These are phyloP conservation scores for Erpornis zantholeuca DNA, from an alignment of 2,113 vertebrate genomes.

Conservation along the genomic window DNA sequence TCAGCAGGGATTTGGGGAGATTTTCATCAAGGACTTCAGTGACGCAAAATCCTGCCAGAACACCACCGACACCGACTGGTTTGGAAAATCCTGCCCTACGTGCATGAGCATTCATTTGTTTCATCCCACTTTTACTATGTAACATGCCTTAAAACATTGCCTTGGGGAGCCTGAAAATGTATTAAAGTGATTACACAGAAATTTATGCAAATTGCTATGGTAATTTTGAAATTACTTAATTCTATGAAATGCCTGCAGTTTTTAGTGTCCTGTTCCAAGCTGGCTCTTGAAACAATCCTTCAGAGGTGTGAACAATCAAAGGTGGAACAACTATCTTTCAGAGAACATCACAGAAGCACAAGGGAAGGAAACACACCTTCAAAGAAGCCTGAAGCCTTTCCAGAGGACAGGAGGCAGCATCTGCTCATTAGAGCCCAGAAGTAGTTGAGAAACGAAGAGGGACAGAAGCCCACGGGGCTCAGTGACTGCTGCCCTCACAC, in stretches of 20 bases:
- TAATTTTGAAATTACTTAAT: constrained; percentile 32
- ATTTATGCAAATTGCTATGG: constrained; percentile 12
- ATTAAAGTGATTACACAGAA: constrained; percentile 5
- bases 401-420: not conserved
- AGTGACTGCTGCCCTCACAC: not conserved
- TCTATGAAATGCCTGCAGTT: not conserved
- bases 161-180: constrained; percentile 1
- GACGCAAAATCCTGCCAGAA: not conserved
- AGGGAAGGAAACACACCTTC: not conserved
- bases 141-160: constrained; percentile 35
- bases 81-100: not conserved
- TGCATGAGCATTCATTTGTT: not conserved
- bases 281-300: not conserved
- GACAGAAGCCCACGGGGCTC: not conserved
- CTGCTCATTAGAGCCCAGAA: not conserved
- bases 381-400: fast-evolving
- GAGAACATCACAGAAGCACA: not conserved
- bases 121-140: not conserved
- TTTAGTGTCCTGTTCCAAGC: not conserved
- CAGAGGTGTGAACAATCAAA: not conserved
- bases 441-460: not conserved
- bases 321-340: not conserved
- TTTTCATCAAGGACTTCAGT: not conserved
- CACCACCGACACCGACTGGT: not conserved
- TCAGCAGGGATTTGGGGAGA: not conserved